These are phyloP conservation scores for Poeciliopsis presidionis DNA, from an alignment of 2,797 vertebrate species.

Conservation along the genomic window DNA sequence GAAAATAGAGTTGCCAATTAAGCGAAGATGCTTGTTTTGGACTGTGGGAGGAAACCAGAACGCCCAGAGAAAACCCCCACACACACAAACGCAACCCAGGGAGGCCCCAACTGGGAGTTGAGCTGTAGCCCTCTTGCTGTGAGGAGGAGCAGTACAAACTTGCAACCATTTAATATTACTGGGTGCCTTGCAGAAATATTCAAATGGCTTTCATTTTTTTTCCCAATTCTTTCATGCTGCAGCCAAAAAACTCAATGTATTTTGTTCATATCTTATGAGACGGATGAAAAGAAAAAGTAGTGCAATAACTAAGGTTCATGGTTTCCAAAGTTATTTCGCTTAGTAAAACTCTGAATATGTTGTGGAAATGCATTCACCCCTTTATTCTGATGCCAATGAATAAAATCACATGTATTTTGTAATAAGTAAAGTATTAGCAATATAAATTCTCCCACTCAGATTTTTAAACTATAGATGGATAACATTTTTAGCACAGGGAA, in stretches of 20 bases:
- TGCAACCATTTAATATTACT: neutral
- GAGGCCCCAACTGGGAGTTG: neutral
- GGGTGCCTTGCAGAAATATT: neutral
- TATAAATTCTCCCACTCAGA: neutral
- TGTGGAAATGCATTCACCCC: neutral
- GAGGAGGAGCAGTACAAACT: neutral
- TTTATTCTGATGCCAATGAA: neutral
- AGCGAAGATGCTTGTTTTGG: neutral
- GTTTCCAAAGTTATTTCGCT: neutral
- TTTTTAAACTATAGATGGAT: neutral
- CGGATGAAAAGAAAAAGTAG: neutral
- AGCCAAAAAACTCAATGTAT: neutral
- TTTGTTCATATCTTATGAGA: neutral
- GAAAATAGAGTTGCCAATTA: neutral
- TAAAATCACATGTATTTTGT: neutral
- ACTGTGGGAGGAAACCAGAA: neutral
- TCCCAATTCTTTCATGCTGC: neutral
- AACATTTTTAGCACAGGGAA: neutral
- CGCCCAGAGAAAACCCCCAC: neutral
- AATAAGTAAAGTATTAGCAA: neutral
- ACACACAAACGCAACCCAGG: neutral
- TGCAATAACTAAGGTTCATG: neutral
- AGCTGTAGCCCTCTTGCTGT: neutral
- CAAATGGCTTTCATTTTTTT: neutral
- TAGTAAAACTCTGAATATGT: neutral